Evolutionary conservation across 2,888 invertebrate species (phyloP).

Genomic region (Microplitis deprimator): DNA sequence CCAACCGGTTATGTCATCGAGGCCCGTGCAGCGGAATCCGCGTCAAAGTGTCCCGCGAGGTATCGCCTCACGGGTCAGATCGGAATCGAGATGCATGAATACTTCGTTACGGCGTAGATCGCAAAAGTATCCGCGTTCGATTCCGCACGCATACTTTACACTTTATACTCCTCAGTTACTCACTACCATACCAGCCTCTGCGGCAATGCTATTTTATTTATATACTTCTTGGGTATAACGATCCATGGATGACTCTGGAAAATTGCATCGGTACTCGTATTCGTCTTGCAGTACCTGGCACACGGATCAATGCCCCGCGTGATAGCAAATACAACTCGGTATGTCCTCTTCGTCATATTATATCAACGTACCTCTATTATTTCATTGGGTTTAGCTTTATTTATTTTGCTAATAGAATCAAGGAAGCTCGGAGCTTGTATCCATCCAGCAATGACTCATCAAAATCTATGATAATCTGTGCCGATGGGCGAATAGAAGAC

Average conservation of each 20-base stretch:
- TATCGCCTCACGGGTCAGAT: slow-evolving; percentile 46
- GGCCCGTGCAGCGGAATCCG: slow-evolving; percentile 11
- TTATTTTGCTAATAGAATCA: neutral
- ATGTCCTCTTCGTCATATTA: neutral
- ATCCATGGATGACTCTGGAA: slow-evolving; percentile 58
- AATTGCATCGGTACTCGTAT: slow-evolving; percentile 23
- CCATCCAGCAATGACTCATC: neutral
- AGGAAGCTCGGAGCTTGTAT: neutral
- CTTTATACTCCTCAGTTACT: slow-evolving; percentile 46
- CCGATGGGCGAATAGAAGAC: slow-evolving; percentile 25
- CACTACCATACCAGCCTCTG: slow-evolving; percentile 42
- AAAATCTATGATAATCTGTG: slow-evolving; percentile 36
- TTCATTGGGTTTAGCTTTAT: neutral
- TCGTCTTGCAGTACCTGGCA: slow-evolving; percentile 26
- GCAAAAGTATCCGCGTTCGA: slow-evolving; percentile 31
- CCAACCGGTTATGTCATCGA: slow-evolving; percentile 21
- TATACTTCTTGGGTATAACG: slow-evolving; percentile 54
- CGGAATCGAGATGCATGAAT: slow-evolving; percentile 55
- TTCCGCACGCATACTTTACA: slow-evolving; percentile 33
- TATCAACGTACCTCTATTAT: slow-evolving; percentile 1
- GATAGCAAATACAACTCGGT: neutral
- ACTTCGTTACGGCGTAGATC: slow-evolving; percentile 55
- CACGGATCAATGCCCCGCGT: neutral
- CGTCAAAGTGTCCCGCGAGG: slow-evolving; percentile 28
- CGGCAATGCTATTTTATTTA: slow-evolving; percentile 40